Base-by-base conservation (phyloP, 1,140 invertebrate species). In the Mercenaria mercenaria region DNA sequence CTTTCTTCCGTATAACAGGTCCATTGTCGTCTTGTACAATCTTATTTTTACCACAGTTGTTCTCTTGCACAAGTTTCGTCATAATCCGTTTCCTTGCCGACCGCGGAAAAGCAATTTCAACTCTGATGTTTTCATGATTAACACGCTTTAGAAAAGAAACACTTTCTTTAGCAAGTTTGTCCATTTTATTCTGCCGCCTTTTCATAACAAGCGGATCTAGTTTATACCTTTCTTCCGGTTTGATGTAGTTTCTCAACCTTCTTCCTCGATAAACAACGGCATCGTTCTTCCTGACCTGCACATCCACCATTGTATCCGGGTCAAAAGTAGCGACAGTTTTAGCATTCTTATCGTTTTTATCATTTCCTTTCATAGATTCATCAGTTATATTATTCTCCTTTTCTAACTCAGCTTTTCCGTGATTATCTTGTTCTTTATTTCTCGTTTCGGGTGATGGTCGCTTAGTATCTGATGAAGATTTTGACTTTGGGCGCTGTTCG, bases 41-140 rank as follows among this genome's bases (percentile, higher is more conserved):
- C 29, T 52, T 59, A 39, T 52, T 56, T 29, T 43, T 64, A n/a
- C 37, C 32, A 37, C 8, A 61, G 29, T 88, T 88, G 32, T 88
- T 88, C n/a, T 52, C 76, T 13, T 47, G 23, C 3, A 88, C 85
- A 47, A 88, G 76, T 80, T 88, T 80, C 1, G 41, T 67, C 29
- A 88, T 50, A 79, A 88, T 79, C 15, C 85, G 85, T 47, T 80
- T 59, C 32, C 85, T 47, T 10, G 43, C 74, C n/a, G 85, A 43
- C 39, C 85, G 29, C n/a, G 85, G 85, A 47, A 88, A 88, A n/a
- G 85, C 85, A 20, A 88, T 88, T 41, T 88, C 85, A 34, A 88
- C 74, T 50, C 76, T 26, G 3, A 67, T 88, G 67, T 88, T 88
- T 47, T 79, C 85, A 77, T 88, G 85, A 34, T 88, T 88, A 11